These are phyloP conservation scores for Acrocera orbiculus DNA, from an alignment of 2,888 invertebrate species.

Conservation along the genomic window DNA sequence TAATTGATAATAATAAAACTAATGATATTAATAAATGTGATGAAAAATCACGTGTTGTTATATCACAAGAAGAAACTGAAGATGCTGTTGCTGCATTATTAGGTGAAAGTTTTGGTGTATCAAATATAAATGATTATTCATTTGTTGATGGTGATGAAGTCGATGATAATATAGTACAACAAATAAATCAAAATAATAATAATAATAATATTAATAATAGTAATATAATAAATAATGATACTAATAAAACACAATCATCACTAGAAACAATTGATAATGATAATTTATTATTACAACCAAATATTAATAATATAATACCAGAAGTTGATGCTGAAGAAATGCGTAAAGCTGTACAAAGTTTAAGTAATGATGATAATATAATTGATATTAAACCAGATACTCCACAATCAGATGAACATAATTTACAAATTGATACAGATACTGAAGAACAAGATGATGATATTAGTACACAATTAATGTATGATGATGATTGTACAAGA, in stretches of 20 bases:
- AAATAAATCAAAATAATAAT: background rate
- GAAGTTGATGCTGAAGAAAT: conserved; percentile 68
- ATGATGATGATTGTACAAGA: conserved; percentile 32
- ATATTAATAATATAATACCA: conserved; percentile 32
- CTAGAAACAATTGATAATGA: conserved; percentile 36
- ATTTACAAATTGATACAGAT: conserved; percentile 70
- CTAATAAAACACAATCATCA: conserved; percentile 20
- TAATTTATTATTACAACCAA: conserved; percentile 34
- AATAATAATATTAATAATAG: no score
- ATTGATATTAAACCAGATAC: conserved; percentile 66
- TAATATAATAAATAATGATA: no score
- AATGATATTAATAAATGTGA: conserved; percentile 32
- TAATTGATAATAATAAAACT: conserved; percentile 28
- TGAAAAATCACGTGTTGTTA: conserved; percentile 63
- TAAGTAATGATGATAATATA: conserved; percentile 51
- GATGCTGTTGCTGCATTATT: conserved; percentile 78
- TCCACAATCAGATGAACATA: conserved; percentile 65
- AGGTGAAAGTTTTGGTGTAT: conserved; percentile 67
- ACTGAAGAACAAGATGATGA: conserved; percentile 58
- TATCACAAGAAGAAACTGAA: conserved; percentile 84
- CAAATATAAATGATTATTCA: conserved; percentile 36
- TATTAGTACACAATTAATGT: conserved; percentile 19
- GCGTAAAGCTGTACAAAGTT: conserved; percentile 65
- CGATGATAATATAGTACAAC: conserved; percentile 16
- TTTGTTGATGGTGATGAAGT: conserved; percentile 28